These are phyloP conservation scores for Elaphurus davidianus DNA, from an alignment of 2,113 vertebrate species.

Conservation along the genomic window DNA sequence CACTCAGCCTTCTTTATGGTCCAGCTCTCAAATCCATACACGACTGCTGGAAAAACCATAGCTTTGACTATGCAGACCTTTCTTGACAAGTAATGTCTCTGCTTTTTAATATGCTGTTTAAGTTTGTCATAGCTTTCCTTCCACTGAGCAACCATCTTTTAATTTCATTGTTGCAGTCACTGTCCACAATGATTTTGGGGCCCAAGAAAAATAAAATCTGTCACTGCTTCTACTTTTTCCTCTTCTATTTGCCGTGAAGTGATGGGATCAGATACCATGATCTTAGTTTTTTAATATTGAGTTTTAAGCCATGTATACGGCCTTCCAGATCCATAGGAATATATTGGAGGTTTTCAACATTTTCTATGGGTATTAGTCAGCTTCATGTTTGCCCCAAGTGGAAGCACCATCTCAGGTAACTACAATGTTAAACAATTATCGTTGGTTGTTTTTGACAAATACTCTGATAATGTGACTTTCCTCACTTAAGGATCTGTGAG, in stretches of 20 bases:
- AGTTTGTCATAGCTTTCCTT: neutral
- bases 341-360: neutral
- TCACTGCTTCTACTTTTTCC: neutral
- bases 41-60: neutral
- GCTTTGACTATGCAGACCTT: neutral
- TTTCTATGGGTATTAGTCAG: neutral
- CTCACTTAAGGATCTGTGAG: neutral
- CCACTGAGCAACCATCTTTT: neutral
- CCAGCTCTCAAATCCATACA: neutral
- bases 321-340: neutral
- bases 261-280: neutral
- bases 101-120: neutral
- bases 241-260: neutral
- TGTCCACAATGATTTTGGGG: neutral
- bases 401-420: neutral
- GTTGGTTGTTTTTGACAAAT: neutral
- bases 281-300: neutral
- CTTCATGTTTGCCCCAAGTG: neutral
- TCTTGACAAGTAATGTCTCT: neutral
- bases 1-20: neutral
- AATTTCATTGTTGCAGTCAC: neutral
- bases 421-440: neutral
- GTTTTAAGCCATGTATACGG: neutral
- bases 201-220: neutral
- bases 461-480: neutral